These are phyloP conservation scores for Graphium colonna DNA, from an alignment of 2,888 invertebrate genomes.

Conservation along the genomic window DNA sequence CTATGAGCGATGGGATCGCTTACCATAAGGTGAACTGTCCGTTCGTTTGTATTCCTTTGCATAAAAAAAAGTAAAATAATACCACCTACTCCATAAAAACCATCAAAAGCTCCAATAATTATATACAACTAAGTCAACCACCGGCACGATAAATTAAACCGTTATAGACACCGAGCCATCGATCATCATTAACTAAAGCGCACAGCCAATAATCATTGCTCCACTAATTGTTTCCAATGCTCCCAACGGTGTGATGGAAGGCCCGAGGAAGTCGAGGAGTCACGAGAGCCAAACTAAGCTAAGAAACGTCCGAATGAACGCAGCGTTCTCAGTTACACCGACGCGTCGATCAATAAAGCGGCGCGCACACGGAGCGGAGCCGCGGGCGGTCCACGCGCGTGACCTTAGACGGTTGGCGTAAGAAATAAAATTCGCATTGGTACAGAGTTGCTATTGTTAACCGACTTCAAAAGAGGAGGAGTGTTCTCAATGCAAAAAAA, in stretches of 20 bases:
- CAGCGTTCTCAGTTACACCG: conserved; percentile 28
- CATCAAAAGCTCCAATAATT: not conserved
- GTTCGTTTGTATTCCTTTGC: no score
- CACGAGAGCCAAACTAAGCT: conserved; percentile 8
- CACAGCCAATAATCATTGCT: conserved; percentile 2
- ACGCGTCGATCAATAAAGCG: conserved; percentile 29
- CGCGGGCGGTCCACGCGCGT: conserved; percentile 25
- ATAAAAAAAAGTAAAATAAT: no score
- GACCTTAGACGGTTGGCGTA: not conserved
- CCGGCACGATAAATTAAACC: not conserved
- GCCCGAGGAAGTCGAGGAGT: conserved; percentile 5
- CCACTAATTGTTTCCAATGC: conserved; percentile 3
- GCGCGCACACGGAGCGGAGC: conserved; percentile 24
- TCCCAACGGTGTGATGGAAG: conserved; percentile 14
- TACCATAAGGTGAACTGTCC: no score
- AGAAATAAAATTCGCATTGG: not conserved
- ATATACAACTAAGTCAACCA: not conserved
- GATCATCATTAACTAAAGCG: not conserved
- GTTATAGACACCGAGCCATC: not conserved
- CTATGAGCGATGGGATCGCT: no score
- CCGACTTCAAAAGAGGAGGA: no score
- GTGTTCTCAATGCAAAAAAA: no score
- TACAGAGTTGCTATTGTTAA: no score
- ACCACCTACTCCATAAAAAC: no score
- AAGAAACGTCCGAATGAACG: conserved; percentile 17